phyloP scores from a whole-genome alignment of 2,113 vertebrate species.

The Ophiodon elongatus region DNA sequence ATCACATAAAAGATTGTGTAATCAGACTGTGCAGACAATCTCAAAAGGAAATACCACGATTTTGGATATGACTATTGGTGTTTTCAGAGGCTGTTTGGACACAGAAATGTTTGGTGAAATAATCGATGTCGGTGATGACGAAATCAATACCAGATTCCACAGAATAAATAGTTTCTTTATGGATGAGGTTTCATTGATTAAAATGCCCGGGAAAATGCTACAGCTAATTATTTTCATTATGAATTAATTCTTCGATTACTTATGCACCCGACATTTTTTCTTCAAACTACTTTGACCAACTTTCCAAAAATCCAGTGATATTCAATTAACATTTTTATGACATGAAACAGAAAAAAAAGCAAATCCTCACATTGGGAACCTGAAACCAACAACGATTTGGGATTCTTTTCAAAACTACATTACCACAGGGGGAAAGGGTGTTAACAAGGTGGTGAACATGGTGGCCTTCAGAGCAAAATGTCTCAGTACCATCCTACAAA shows the following conservation, averaged over 20 bases:
- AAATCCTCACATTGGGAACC: background rate
- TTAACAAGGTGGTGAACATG: background rate
- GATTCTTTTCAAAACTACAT: slow-evolving; percentile 2
- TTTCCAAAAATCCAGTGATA: too few species aligned
- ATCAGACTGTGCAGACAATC: background rate
- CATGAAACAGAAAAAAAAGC: background rate
- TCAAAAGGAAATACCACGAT: background rate
- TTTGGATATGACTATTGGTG: background rate
- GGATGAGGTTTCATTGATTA: background rate
- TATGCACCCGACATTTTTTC: background rate
- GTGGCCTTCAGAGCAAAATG: background rate
- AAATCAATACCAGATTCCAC: background rate
- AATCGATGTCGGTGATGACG: background rate
- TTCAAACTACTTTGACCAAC: background rate
- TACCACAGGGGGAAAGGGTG: background rate
- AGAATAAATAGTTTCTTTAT: background rate
- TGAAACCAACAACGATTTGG: background rate
- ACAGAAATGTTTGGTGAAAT: background rate
- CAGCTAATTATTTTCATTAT: background rate
- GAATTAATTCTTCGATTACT: background rate
- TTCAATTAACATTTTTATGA: background rate
- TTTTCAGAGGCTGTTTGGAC: slow-evolving; percentile 1
- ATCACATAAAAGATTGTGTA: background rate
- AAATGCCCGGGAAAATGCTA: background rate
- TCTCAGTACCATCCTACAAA: background rate